These are phyloP conservation scores for Rhagium mordax DNA, from an alignment of 2,888 invertebrate genomes.

Conservation along the genomic window DNA sequence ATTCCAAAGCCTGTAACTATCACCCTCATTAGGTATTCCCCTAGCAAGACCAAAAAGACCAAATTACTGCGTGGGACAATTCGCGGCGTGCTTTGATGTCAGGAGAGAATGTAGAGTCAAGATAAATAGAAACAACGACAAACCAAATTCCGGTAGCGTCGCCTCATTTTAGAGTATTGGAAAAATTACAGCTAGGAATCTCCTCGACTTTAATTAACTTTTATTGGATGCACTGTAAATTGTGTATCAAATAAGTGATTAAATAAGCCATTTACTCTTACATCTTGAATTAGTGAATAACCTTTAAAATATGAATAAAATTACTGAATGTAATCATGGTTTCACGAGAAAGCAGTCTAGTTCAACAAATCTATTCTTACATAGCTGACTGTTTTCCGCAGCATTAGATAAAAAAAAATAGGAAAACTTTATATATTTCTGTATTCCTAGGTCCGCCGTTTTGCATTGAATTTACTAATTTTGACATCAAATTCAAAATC, in stretches of 20 bases:
- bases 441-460: too few species aligned
- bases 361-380: too few species aligned
- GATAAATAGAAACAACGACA: not conserved
- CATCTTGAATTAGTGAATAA: not conserved
- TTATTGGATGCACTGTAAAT: not conserved
- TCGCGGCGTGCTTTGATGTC: not conserved
- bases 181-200: not conserved
- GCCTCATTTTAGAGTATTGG: not conserved
- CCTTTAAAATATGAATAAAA: too few species aligned
- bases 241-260: not conserved
- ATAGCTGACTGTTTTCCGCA: too few species aligned
- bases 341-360: too few species aligned
- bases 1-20: slow-evolving; percentile 23
- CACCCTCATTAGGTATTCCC: slow-evolving; percentile 24
- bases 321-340: too few species aligned
- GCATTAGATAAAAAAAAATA: too few species aligned
- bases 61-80: slow-evolving; percentile 20
- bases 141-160: not conserved
- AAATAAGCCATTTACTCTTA: not conserved
- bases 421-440: too few species aligned
- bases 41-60: slow-evolving; percentile 23
- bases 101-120: slow-evolving; percentile 1
- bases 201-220: not conserved
- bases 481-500: too few species aligned
- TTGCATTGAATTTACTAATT: too few species aligned